Percentiles rank a stretch among this genome's conserved stretches.
Conservation (phyloP, 2,113 vertebrate species). For the Halcyon senegalensis region DNA sequence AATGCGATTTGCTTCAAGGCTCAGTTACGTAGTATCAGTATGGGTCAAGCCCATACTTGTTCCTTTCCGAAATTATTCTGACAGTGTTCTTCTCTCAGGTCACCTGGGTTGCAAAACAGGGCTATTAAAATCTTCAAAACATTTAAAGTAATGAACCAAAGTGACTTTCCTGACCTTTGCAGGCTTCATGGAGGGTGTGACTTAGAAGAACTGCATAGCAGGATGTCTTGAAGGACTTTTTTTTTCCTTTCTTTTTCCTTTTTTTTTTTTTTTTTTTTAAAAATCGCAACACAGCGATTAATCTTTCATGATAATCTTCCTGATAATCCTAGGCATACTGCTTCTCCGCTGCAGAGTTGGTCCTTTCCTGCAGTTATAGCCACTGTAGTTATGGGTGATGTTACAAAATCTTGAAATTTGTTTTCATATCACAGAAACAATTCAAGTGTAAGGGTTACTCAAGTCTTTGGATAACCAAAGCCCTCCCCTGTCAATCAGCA, state of each 20-base stretch:
- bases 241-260: no score
- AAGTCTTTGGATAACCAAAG: neutral
- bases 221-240: neutral
- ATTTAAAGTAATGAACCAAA: slow-evolving; percentile 5
- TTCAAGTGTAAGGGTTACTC: neutral
- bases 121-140: neutral
- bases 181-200: neutral
- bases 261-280: no score
- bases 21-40: neutral
- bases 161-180: slow-evolving; percentile 7
- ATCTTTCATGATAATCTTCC: neutral
- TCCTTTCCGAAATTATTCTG: neutral
- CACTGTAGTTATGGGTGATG: neutral
- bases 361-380: neutral
- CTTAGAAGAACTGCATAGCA: neutral
- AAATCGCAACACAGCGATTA: neutral
- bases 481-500: neutral
- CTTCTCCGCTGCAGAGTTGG: neutral
- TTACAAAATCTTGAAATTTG: neutral
- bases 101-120: neutral
- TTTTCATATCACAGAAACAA: neutral
- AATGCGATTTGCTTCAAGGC: neutral
- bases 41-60: neutral
- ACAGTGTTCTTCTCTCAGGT: neutral
- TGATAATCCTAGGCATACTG: neutral